Evolutionary conservation across 2,113 vertebrate species (phyloP).

Genomic region (Gnathonemus echidnorhynchus): DNA sequence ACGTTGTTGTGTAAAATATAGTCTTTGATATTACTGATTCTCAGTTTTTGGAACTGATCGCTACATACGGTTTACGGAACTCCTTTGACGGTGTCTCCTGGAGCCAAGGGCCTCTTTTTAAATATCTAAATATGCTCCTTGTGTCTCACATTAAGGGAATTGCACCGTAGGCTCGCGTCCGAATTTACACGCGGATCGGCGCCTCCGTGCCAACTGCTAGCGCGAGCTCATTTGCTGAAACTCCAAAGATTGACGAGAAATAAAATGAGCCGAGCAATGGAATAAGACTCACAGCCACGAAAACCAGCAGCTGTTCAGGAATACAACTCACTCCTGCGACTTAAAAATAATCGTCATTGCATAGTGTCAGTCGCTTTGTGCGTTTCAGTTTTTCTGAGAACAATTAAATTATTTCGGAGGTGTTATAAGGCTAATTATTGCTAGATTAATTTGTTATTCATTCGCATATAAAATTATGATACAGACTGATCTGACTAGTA

Average conservation of each 20-base stretch:
- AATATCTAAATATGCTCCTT: not conserved
- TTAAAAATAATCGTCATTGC: not conserved
- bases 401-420: not conserved
- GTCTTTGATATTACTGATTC: not conserved
- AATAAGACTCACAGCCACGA: not conserved
- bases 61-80: not conserved
- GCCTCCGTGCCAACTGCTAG: not conserved
- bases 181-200: not conserved
- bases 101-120: not conserved
- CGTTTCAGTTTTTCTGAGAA: not conserved
- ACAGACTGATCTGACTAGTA: not conserved
- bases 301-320: not conserved
- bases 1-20: conserved; percentile 6
- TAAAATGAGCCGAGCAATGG: not conserved
- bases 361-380: not conserved
- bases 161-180: not conserved
- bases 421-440: not conserved
- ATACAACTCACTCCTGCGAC: not conserved
- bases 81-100: not conserved
- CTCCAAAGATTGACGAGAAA: not conserved
- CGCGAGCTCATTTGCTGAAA: not conserved
- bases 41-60: not conserved
- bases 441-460: not conserved
- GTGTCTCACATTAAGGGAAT: not conserved
- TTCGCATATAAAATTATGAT: not conserved